Base-by-base conservation (phyloP, 2,888 invertebrate species). In the Drosophila merina region DNA sequence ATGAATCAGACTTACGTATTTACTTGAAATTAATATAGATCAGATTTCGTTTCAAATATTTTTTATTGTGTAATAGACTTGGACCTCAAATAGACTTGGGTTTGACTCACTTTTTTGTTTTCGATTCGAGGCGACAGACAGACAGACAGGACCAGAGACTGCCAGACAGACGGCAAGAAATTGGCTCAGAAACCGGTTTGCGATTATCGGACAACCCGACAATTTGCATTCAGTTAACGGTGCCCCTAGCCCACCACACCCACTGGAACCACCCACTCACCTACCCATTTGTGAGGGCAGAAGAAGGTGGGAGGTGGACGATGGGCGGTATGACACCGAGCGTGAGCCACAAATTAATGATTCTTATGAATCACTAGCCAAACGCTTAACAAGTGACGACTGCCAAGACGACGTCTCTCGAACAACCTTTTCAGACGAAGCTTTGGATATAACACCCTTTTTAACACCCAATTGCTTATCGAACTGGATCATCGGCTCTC, bases 341-440 rank as follows among this genome's bases (percentile, higher is more conserved):
- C 64, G 74, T 87, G 87, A 54, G 79, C 77, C 66, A 74, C 76
- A 82, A 85, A 67, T 79, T 63, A 82, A 85, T 74, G 70, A 28
- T 76, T 59, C 50, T 79, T 76, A 82, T 82, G 88, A 82, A 74
- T 82, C 81, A 82, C 52, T 62, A 74, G 70, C 45, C 60, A 73
- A 80, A 81, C 76, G 63, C 57, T 74, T 74, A 70, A 79, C 79
- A 57, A 82, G 74, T 87, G 74, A 87, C 74, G 69, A 77, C 62
- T 66, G 47, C 33, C 28, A 20, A 38, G 28, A 28, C 51, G 48
- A 52, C 31, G 57, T 48, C 57, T 40, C 57, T 57, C 40, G 40
- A 33, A 10, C 51, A 42, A 12, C 5, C 30, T 31, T 38, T 31
- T n/a, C n/a, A 45, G 45, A 45, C 1, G 28, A 5, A 2, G 28